Base-by-base conservation (phyloP, 2,797 vertebrate genomes). In the Ctenopoma kingsleyae region DNA sequence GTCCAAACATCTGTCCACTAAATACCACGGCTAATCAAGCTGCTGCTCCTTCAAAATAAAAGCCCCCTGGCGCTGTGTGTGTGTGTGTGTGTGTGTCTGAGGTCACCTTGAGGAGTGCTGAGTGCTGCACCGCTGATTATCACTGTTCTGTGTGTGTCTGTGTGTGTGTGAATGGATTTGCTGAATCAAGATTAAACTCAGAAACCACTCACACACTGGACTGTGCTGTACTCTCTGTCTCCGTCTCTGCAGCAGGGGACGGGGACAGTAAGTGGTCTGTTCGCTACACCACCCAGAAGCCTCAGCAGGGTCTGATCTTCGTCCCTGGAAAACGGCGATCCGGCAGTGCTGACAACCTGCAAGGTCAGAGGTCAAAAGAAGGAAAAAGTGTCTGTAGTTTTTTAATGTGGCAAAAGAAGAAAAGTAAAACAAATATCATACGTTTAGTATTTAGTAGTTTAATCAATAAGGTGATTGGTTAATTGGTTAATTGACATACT, bases 241-340 rank as follows among this genome's bases (percentile, higher is more conserved):
- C 16, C 11, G 7, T 46, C n/a, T 74, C 65, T 69, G 23, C 86
- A 96, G 96, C 96, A 51, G 96, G 96, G 67, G 97, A 98, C 15
- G 92, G 96, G 76, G 97, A 99, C 90, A 96, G 92, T 17, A 95
- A 94, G 76, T 99, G 97, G 97, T 95, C 96, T 0, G 97, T 98
- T 59, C 97, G 97, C 92, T 98, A 98, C 87, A 96, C 90, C 27
- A 95, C 96, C 51, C 96, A 97, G 0, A 97, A 96, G 94, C 95
- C 97, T 78, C 96, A 96, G 89, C 96, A 97, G 81, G 95, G 97
- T 81, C 96, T 97, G 43, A 93, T 96, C 35, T 98, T 98, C 83
- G 89, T 97, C 53, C 96, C 96, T 0, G 86, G 92, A 3, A 95
- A 92, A 10, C 64, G 61, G 23, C 70, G 46, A 2, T 65, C 76